Conservation (phyloP, 1,140 invertebrate genomes). For the Colletes gigas region DNA sequence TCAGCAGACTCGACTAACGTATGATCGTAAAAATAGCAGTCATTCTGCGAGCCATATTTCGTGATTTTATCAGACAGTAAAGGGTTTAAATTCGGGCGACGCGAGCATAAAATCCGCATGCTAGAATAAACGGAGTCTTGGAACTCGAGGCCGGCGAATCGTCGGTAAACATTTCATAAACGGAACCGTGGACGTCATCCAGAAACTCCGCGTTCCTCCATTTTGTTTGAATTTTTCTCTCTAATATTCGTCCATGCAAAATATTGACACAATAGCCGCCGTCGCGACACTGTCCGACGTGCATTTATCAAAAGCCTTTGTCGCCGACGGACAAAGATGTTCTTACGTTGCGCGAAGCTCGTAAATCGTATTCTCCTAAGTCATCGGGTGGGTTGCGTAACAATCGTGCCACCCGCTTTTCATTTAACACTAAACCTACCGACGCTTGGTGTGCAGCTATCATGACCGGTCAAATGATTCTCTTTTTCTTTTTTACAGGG, state of each 20-base stretch:
- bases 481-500: no score
- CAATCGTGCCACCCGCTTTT: not conserved
- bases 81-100: no score
- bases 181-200: not conserved
- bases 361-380: slow-evolving; percentile 25
- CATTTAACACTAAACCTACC: no score
- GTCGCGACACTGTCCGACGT: slow-evolving; percentile 4
- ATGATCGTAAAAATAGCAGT: no score
- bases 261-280: slow-evolving; percentile 39
- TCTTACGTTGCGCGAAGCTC: slow-evolving; percentile 37
- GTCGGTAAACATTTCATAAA: slow-evolving; percentile 23
- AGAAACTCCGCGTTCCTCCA: not conserved
- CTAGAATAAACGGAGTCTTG: no score
- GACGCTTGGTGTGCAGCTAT: no score
- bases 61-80: no score
- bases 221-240: slow-evolving; percentile 10
- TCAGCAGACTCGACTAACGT: no score
- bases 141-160: slow-evolving; percentile 6
- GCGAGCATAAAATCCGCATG: no score
- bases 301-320: slow-evolving; percentile 40
- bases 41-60: no score
- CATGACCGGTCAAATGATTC: no score
- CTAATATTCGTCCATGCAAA: slow-evolving; percentile 33
- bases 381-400: not conserved
- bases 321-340: slow-evolving; percentile 35